Conservation (phyloP, 2,888 invertebrate genomes). For the Dioctria rufipes region DNA sequence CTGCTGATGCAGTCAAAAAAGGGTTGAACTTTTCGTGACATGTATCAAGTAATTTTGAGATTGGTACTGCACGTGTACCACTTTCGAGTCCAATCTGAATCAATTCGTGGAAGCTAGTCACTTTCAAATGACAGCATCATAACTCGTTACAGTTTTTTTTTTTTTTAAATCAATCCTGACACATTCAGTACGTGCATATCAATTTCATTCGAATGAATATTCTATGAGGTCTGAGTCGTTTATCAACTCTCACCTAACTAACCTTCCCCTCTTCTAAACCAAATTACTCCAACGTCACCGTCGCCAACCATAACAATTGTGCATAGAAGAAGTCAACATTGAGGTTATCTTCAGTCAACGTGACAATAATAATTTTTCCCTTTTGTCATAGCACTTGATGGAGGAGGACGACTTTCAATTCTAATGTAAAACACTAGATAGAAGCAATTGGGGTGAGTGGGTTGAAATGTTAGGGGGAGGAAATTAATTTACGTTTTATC, state of each 20-base stretch:
- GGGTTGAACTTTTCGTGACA: constrained; percentile 29
- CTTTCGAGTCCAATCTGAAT: constrained; percentile 19
- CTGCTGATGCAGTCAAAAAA: constrained; percentile 25
- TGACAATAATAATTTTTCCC: constrained; percentile 51
- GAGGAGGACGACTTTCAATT: constrained; percentile 10
- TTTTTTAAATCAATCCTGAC: constrained; percentile 17
- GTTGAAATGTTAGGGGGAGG: neutral
- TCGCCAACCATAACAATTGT: too few relatives aligned
- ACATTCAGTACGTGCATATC: neutral
- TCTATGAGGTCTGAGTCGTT: constrained; percentile 44
- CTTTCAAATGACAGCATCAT: neutral
- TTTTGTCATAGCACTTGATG: constrained; percentile 40
- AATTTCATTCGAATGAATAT: constrained; percentile 44
- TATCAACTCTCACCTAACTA: constrained; percentile 25
- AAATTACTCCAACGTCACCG: too few relatives aligned
- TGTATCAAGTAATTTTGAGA: constrained; percentile 33
- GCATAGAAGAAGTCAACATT: constrained; percentile 17
- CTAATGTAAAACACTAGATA: constrained; percentile 20
- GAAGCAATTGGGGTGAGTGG: neutral
- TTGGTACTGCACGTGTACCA: constrained; percentile 5
- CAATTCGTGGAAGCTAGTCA: constrained; percentile 14
- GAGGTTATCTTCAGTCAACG: constrained; percentile 45
- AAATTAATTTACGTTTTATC: constrained; percentile 51
- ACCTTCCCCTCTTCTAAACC: too few relatives aligned
- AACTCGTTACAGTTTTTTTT: neutral